Conservation (phyloP, 2,797 vertebrate genomes). For the Diceros bicornis region DNA sequence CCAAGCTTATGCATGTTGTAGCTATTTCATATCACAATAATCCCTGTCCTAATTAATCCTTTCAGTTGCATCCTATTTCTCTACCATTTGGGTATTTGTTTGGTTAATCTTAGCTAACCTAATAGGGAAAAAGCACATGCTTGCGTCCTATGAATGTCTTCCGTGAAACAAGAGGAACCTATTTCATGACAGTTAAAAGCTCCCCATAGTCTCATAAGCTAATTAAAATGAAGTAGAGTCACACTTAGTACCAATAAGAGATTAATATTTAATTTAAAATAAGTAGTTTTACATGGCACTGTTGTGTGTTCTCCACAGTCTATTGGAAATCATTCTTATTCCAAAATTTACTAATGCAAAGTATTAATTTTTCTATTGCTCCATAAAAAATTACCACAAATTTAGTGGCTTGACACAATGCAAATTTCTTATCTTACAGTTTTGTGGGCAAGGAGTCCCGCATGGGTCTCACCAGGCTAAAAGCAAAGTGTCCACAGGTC, state of each 20-base stretch:
- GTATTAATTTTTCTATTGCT: slow-evolving; percentile 22
- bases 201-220: neutral
- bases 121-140: neutral
- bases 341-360: slow-evolving; percentile 14
- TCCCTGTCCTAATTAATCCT: neutral
- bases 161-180: neutral
- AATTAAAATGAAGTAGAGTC: slow-evolving; percentile 60
- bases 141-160: neutral
- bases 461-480: no score
- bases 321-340: slow-evolving; percentile 28
- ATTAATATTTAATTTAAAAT: slow-evolving; percentile 71
- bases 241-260: neutral
- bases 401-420: neutral
- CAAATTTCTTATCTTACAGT: no score
- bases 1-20: neutral
- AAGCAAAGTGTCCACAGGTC: no score
- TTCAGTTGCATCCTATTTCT: neutral
- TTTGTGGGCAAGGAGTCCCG: no score
- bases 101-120: slow-evolving; percentile 25
- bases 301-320: slow-evolving; percentile 6
- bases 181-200: slow-evolving; percentile 9
- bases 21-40: neutral
- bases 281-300: slow-evolving; percentile 21
- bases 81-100: neutral
- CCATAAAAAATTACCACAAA: slow-evolving; percentile 28